A percentile compares a stretch with the other conserved stretches of the same genome.
These are phyloP conservation scores for Bombylius discolor DNA, from an alignment of 2,888 invertebrate species.

Conservation along the genomic window DNA sequence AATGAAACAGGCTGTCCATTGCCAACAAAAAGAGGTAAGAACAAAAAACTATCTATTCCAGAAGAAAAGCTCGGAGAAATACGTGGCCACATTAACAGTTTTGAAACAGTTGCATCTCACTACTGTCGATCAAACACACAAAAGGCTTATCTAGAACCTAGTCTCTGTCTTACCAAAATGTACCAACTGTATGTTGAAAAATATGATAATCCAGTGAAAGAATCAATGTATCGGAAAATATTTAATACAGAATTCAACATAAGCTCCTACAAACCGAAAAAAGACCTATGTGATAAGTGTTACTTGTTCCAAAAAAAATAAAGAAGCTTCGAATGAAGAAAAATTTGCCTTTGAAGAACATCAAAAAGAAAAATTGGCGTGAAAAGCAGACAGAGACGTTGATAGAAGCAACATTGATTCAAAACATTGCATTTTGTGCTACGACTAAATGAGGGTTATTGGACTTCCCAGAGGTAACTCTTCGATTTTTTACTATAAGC, in stretches of 20 bases:
- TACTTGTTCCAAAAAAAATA: too few species aligned
- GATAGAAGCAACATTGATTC: background rate
- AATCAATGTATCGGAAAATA: background rate
- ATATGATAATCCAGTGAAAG: background rate
- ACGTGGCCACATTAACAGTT: background rate
- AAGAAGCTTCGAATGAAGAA: too few species aligned
- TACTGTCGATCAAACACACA: background rate
- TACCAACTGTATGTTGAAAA: slow-evolving; percentile 2
- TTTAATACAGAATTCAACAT: too few species aligned
- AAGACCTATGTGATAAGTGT: background rate
- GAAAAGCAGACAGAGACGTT: background rate
- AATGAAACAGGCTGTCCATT: background rate
- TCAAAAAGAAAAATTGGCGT: background rate
- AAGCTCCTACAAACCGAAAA: background rate
- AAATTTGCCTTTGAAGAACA: background rate
- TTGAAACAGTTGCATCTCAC: background rate
- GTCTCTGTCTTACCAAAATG: background rate
- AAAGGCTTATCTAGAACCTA: background rate
- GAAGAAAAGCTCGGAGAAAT: background rate
- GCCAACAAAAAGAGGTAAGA: background rate
- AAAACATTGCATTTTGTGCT: background rate
- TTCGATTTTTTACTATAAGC: background rate
- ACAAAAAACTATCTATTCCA: background rate
- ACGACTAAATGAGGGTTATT: background rate
- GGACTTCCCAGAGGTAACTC: background rate